phyloP scores from a whole-genome alignment of 2,113 vertebrate genomes.

The Emydura subglobosa region DNA sequence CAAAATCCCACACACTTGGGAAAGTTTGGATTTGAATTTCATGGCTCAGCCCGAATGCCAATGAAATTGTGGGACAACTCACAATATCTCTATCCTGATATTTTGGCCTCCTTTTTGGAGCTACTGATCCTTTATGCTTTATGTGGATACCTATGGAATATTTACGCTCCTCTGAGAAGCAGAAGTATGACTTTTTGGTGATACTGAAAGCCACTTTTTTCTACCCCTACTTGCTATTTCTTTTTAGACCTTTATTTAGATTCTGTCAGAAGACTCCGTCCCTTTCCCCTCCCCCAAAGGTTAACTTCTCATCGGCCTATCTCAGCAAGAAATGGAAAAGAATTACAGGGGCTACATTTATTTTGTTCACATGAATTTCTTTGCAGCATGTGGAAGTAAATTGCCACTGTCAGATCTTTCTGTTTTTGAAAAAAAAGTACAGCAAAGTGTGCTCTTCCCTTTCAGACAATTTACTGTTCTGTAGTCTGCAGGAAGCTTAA shows the following conservation, averaged over 20 bases:
- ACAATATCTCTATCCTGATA: background rate
- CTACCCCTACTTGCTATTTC: background rate
- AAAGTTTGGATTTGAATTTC: background rate
- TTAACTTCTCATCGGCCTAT: slow-evolving; percentile 6
- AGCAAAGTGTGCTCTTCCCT: background rate
- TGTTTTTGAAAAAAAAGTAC: background rate
- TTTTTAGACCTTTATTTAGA: background rate
- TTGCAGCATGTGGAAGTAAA: background rate
- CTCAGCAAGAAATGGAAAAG: slow-evolving; percentile 8
- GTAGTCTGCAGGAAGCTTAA: background rate
- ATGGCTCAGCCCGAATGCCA: background rate
- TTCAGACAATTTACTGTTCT: background rate
- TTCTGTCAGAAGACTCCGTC: background rate
- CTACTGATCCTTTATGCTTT: background rate
- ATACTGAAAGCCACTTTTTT: background rate
- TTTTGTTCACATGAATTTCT: background rate
- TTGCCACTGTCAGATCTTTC: too few relatives aligned
- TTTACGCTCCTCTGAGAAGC: background rate
- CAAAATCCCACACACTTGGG: background rate
- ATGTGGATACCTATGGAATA: background rate
- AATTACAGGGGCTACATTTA: background rate
- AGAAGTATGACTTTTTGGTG: background rate
- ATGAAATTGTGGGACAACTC: background rate
- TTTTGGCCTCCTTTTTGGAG: background rate
- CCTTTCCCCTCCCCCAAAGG: background rate